Evolutionary conservation across 2,888 invertebrate genomes (phyloP), one percentile per base, ranked within the genome.

Genomic region (Gerris lacustris): DNA sequence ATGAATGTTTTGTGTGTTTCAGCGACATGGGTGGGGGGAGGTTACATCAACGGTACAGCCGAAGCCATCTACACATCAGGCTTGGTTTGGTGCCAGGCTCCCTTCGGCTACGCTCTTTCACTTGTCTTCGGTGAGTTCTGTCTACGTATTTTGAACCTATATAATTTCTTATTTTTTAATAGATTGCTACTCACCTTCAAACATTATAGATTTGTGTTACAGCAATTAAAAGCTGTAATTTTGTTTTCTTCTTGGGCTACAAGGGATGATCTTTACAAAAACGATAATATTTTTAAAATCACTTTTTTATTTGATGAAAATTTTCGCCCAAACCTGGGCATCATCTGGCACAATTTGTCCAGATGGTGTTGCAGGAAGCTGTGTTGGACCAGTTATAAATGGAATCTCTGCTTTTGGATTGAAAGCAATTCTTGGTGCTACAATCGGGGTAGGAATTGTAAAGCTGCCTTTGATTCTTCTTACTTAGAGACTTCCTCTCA

Each of bases 11-110:
- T 31, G 31, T 31, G 31, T 77, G 75, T 80, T 82, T 43, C 82
- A 94, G 97, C 98, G 67, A 99, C 98, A 17, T 99, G 99, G 98
- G 98, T 99, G 69, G 99, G 98, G 74, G 98, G 99, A 66, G 98
- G 97, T 69, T 99, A 98, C 84, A 99, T 99, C 81, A 99, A 99
- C 81, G 98, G 98, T 74, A 97, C 98, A 18, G 96, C 98, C 44
- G 98, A 99, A 83, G 93, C 92, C 67, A 94, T 98, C 78, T 97
- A 94, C 83, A 93, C 92, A 63, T 87, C 86, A 73, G 96, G 96
- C 1, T 83, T 98, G 78, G 88, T 96, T 66, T 97, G 96, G 95
- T 97, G 97, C 82, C 96, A 97, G 84, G 98, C 98, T 70, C 98
- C 98, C n/a, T 93, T 99, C 82, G 98, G 98, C 72, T 98, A 99